Evolutionary conservation across 1,140 invertebrate genomes (phyloP).

Genomic region (Microplitis mediator): DNA sequence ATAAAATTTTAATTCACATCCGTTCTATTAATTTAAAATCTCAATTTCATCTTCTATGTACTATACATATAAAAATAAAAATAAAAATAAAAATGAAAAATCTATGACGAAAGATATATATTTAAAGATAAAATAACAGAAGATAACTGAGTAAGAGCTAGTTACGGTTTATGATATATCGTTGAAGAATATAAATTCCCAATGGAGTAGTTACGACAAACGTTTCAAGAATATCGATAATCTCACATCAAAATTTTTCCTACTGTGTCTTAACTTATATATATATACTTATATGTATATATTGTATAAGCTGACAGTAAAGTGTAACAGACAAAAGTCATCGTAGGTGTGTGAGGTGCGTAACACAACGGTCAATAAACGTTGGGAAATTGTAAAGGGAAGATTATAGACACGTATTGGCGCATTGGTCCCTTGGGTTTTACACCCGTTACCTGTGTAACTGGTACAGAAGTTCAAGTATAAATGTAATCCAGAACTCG

Average conservation of each 20-base stretch:
- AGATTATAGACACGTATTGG: constrained; percentile 59
- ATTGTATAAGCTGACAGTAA: not conserved
- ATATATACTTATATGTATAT: not conserved
- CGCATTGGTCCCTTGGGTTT: constrained; percentile 51
- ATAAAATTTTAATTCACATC: too few relatives aligned
- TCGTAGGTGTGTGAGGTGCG: not conserved
- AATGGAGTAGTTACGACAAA: not conserved
- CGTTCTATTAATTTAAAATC: too few relatives aligned
- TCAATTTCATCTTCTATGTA: too few relatives aligned
- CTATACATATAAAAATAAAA: too few relatives aligned
- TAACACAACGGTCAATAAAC: constrained; percentile 4
- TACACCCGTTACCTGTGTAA: not conserved
- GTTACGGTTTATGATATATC: constrained; percentile 5
- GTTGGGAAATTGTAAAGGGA: constrained; percentile 18
- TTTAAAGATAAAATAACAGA: not conserved
- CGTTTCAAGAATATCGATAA: not conserved
- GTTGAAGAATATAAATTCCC: constrained; percentile 2
- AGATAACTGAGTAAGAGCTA: not conserved
- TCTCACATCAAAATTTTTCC: not conserved
- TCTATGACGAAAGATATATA: not conserved
- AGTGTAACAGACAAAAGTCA: too few relatives aligned
- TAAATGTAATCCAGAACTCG: constrained; percentile 57
- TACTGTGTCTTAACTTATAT: not conserved
- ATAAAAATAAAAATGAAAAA: too few relatives aligned
- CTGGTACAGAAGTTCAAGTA: constrained; percentile 44